Conservation (phyloP, 2,113 vertebrate genomes). For the Otus sunia region DNA sequence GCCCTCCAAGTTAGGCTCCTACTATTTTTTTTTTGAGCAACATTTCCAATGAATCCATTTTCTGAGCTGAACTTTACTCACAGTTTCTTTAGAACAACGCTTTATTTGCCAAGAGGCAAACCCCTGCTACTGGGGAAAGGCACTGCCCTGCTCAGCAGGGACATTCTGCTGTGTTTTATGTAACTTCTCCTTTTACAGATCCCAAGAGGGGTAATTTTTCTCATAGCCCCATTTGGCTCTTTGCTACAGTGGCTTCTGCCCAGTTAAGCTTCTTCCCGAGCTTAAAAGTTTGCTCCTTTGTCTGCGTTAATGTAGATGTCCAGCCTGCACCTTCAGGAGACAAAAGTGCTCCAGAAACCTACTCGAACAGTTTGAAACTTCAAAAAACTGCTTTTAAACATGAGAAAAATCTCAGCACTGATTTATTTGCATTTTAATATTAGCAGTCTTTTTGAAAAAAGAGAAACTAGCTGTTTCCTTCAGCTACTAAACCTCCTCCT, state of each 20-base stretch:
- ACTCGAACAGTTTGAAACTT: not conserved
- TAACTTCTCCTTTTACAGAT: not conserved
- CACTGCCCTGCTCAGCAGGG: not conserved
- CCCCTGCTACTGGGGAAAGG: not conserved
- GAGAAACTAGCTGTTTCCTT: not conserved
- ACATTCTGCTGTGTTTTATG: not conserved
- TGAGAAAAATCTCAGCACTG: not conserved
- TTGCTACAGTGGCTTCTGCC: not conserved
- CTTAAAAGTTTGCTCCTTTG: not conserved
- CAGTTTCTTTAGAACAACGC: not conserved
- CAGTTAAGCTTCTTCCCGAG: not conserved
- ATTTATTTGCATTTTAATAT: not conserved
- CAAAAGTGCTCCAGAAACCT: not conserved
- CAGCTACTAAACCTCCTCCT: not conserved
- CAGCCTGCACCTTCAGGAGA: not conserved
- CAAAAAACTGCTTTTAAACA: not conserved
- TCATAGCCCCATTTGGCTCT: not conserved
- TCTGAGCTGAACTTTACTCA: not conserved
- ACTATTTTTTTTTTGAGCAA: not conserved
- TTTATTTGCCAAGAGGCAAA: not conserved
- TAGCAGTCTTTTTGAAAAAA: not conserved
- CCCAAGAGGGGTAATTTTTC: not conserved
- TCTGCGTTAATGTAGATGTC: not conserved
- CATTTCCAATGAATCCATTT: not conserved
- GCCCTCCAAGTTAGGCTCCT: not conserved